Percentiles rank a stretch among this genome's conserved stretches.
phyloP scores from a whole-genome alignment of 2,797 vertebrate species.

The Chaenodraco wilsoni region DNA sequence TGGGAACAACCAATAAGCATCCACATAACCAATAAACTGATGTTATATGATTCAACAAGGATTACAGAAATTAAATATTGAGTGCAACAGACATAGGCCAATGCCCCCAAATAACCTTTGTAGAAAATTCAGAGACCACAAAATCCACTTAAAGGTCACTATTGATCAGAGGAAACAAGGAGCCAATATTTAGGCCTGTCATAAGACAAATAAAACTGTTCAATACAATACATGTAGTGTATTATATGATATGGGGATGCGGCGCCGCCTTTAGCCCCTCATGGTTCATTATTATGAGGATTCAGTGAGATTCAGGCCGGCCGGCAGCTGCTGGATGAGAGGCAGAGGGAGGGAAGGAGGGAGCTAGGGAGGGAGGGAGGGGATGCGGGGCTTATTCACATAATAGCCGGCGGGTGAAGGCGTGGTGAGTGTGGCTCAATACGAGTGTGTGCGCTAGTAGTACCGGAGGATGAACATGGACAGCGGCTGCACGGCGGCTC shows the following conservation, averaged over 20 bases:
- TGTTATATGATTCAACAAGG: slow-evolving; percentile 2
- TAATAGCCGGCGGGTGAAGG: slow-evolving; percentile 83
- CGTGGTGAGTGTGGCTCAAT: slow-evolving; percentile 78
- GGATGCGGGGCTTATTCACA: slow-evolving; percentile 71
- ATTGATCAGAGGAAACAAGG: neutral
- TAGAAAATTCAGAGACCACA: neutral
- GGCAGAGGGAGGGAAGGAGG: slow-evolving; percentile 29
- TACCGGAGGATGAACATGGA: slow-evolving; percentile 69
- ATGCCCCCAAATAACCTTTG: no score
- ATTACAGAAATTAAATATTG: neutral
- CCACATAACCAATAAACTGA: neutral
- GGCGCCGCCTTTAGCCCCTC: slow-evolving; percentile 41
- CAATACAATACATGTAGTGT: neutral
- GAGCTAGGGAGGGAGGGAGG: slow-evolving; percentile 31
- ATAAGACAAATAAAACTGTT: neutral
- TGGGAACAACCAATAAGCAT: slow-evolving; percentile 28
- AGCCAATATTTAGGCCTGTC: neutral
- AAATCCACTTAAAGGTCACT: slow-evolving; percentile 3
- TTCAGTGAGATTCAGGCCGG: slow-evolving; percentile 65
- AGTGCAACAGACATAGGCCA: neutral
- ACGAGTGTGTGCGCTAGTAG: slow-evolving; percentile 58
- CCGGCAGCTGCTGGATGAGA: slow-evolving; percentile 76
- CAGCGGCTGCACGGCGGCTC: slow-evolving; percentile 64
- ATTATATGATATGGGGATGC: slow-evolving; percentile 5
- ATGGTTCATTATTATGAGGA: slow-evolving; percentile 55